Conservation (phyloP, 2,113 vertebrate genomes). For the Podilymbus podiceps region DNA sequence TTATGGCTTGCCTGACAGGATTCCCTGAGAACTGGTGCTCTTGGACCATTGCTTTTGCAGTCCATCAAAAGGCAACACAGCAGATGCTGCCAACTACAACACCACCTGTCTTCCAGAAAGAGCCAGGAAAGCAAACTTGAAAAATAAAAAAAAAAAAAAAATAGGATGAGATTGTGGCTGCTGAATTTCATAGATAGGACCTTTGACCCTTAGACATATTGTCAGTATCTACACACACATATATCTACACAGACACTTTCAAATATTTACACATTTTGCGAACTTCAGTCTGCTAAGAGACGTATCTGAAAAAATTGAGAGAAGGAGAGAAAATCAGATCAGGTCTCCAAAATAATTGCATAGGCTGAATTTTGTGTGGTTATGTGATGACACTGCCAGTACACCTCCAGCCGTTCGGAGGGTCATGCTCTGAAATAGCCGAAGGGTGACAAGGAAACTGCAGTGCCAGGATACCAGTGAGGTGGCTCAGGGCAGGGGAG, state of each 20-base stretch:
- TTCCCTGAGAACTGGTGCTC: not conserved
- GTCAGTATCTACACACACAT: not conserved
- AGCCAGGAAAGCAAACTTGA: not conserved
- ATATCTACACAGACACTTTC: not conserved
- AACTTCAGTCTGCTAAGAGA: not conserved
- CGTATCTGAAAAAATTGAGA: not conserved
- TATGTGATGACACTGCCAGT: not conserved
- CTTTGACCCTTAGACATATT: not conserved
- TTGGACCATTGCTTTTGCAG: not conserved
- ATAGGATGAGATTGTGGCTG: not conserved
- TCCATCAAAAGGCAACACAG: not conserved
- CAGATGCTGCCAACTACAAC: not conserved
- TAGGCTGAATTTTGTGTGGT: not conserved
- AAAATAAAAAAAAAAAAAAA: not conserved
- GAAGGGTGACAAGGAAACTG: not conserved
- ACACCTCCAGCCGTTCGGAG: not conserved
- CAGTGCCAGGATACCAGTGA: not conserved
- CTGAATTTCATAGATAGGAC: not conserved
- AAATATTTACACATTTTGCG: not conserved
- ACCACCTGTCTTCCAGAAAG: not conserved
- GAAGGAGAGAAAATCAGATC: not conserved
- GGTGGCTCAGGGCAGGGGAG: not conserved
- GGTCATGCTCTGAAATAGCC: not conserved
- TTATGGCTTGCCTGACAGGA: not conserved
- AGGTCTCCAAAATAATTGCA: not conserved